Base-by-base conservation (phyloP, 2,888 invertebrate species). In the Chesias legatella region DNA sequence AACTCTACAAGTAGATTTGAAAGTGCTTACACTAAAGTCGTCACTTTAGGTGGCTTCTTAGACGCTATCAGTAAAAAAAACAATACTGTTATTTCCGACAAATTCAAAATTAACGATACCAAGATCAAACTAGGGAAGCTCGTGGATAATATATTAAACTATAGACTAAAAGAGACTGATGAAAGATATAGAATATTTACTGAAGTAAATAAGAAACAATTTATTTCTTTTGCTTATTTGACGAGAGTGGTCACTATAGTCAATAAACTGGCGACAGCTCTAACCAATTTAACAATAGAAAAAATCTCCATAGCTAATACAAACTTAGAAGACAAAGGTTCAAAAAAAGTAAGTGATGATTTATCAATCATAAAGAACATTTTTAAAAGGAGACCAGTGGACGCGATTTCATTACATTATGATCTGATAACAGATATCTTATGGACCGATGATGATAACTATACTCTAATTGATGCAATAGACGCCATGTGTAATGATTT, bases 361-460 rank as follows among this genome's bases (percentile, higher is more conserved):
- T 44, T 80, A 7, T 33, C 36, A 1, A 30, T 56, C 0, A 51
- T 86, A 9, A 68, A 71, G 45, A 79, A 67, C 52, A 54, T 76
- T 11, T 85, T 76, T 31, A 81, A 67, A 56, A 67, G 79, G 34
- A 67, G 73, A 54, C 64, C 84, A 2, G 46, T 65, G 0, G 85
- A 86, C 26, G 61, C 66, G 2, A 50, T 82, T 10, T 70, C 71
- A 1, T 54, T 84, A 41, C 74, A 79, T 63, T 88, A 79, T 42
- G 86, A 88, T 60, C 27, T 79, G 1, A 45, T 88, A 41, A 85
- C 83, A 26, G 68, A 81, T 43, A 33, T 75, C 0, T 8, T 85
- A 28, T 71, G 73, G 69, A 64, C 33, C 26, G 63, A 72, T 33
- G 46, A 68, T 45, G 59, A 67, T 1, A 60, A 67, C 33, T 73